Evolutionary conservation across 2,888 invertebrate species (phyloP).

Genomic region (Himalopsyche japonica): DNA sequence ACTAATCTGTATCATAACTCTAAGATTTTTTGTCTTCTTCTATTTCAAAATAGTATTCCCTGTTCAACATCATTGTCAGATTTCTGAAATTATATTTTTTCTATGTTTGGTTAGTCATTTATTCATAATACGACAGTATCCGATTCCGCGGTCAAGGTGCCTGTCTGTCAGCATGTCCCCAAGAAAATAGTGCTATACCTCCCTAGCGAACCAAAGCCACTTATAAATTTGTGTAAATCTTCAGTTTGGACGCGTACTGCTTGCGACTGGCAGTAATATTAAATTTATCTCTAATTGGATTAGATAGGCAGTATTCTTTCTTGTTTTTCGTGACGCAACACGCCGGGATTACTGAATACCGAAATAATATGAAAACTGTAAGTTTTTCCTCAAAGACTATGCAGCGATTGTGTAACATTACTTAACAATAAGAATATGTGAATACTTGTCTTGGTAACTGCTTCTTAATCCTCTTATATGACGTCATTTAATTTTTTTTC

Average conservation of each 20-base stretch:
- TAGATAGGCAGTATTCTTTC: neutral
- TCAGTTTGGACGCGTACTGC: neutral
- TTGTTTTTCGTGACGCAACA: neutral
- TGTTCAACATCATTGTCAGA: neutral
- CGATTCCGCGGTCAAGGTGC: neutral
- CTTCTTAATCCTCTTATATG: no score
- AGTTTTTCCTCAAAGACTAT: neutral
- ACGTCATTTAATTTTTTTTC: no score
- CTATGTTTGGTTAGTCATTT: neutral
- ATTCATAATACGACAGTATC: neutral
- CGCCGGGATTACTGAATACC: neutral
- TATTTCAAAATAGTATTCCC: no score
- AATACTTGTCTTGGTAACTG: no score
- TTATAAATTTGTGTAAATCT: slow-evolving; percentile 25
- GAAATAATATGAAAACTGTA: neutral
- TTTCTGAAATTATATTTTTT: neutral
- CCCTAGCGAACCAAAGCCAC: slow-evolving; percentile 7
- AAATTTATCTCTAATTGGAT: slow-evolving; percentile 16
- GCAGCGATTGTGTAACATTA: neutral
- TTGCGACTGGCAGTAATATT: neutral
- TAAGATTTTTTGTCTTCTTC: no score
- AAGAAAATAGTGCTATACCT: neutral
- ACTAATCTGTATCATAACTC: no score
- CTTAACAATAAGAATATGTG: neutral
- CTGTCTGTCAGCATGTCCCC: neutral